These are phyloP conservation scores for Cryptocephalus moraei DNA, from an alignment of 2,888 invertebrate species.

Conservation along the genomic window DNA sequence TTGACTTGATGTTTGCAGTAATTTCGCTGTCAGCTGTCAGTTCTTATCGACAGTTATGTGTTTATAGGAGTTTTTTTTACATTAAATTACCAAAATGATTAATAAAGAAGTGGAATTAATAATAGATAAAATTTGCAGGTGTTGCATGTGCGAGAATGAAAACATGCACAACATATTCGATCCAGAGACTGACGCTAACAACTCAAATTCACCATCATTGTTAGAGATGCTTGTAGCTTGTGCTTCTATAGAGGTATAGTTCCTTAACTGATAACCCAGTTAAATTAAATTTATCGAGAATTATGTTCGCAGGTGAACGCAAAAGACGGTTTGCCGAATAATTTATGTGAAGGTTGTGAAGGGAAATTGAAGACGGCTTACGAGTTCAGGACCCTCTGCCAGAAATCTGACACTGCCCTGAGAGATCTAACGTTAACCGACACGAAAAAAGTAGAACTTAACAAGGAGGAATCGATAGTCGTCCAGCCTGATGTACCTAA, in stretches of 20 bases:
- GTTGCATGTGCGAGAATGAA: conserved; percentile 33
- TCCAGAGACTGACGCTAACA: conserved; percentile 24
- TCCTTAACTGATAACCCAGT: background rate
- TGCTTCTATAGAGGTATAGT: conserved; percentile 32
- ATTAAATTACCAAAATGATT: conserved; percentile 21
- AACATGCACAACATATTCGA: conserved; percentile 35
- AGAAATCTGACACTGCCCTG: conserved; percentile 33
- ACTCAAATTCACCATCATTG: conserved; percentile 28
- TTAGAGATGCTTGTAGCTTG: conserved; percentile 38
- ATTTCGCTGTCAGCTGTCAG: too few species aligned
- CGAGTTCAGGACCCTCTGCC: conserved; percentile 35
- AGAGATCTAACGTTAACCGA: conserved; percentile 22
- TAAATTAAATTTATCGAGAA: conserved; percentile 5
- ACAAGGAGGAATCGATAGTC: conserved; percentile 13
- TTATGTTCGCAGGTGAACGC: conserved; percentile 24
- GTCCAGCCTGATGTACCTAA: conserved; percentile 24
- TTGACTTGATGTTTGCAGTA: too few species aligned
- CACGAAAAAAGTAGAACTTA: conserved; percentile 4
- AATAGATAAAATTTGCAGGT: conserved; percentile 37
- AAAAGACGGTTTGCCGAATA: conserved; percentile 34
- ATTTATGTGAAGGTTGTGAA: conserved; percentile 33
- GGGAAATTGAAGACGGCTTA: conserved; percentile 32
- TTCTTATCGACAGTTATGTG: background rate
- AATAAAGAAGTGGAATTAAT: conserved; percentile 23
- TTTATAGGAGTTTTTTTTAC: background rate